Evolutionary conservation across 2,888 invertebrate species (phyloP).

Genomic region (Palloptera scutellata): DNA sequence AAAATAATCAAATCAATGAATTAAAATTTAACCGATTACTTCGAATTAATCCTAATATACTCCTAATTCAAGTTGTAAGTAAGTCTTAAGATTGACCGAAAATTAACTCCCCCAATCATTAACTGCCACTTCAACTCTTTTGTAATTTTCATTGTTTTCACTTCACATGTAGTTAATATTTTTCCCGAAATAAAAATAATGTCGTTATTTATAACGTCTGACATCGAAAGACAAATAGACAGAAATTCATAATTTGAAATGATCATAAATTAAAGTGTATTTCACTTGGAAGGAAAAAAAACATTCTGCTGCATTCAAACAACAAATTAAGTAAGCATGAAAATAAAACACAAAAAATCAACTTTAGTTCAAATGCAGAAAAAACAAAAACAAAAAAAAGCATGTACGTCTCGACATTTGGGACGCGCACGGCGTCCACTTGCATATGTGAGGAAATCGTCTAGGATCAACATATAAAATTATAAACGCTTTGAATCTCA

Average conservation of each 20-base stretch:
- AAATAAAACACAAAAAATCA: conserved; percentile 42
- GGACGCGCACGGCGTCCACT: conserved; percentile 42
- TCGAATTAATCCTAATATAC: no score
- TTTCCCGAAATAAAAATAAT: no score
- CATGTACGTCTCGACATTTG: conserved; percentile 41
- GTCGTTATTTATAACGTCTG: no score
- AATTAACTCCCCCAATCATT: no score
- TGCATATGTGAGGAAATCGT: conserved; percentile 23
- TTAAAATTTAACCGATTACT: no score
- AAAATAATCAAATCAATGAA: no score
- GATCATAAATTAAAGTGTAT: conserved; percentile 56
- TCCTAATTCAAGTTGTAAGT: no score
- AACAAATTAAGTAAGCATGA: conserved; percentile 36
- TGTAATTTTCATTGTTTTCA: background rate
- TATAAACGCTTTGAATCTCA: conserved; percentile 5
- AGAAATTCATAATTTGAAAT: conserved; percentile 46
- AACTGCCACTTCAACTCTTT: no score
- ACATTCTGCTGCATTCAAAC: conserved; percentile 9
- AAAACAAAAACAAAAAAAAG: conserved; percentile 38
- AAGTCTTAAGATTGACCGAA: no score
- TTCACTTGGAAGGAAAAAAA: conserved; percentile 58
- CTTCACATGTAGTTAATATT: conserved; percentile 44
- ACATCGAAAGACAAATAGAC: conserved; percentile 42
- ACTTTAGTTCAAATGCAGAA: conserved; percentile 47
- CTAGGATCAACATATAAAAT: background rate